Percentiles rank a stretch among this genome's conserved stretches.
Evolutionary conservation across 2,888 invertebrate species (phyloP).

Genomic region (Drosophila borborema): DNA sequence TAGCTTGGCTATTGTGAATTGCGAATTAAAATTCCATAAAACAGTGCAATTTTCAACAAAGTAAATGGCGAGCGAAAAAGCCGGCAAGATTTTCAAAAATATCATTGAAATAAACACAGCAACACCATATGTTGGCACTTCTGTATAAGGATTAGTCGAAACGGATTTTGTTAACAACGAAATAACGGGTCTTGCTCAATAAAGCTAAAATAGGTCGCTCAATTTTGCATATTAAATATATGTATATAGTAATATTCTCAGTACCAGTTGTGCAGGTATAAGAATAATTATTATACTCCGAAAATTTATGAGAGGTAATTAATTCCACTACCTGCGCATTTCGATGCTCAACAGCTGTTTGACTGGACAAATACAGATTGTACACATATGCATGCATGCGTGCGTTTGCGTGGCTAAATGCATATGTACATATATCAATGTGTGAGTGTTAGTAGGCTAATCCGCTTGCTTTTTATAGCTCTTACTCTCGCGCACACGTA

Average conservation of each 20-base stretch:
- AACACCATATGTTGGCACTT: neutral
- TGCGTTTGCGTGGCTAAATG: neutral
- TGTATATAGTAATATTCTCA: neutral
- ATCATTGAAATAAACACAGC: neutral
- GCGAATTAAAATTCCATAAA: neutral
- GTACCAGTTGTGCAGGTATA: slow-evolving; percentile 10
- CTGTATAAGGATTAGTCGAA: neutral
- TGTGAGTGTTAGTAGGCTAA: neutral
- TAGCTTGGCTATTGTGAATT: slow-evolving; percentile 2
- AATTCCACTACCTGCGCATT: slow-evolving; percentile 21
- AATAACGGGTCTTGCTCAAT: neutral
- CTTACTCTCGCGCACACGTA: slow-evolving; percentile 13
- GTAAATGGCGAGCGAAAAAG: neutral
- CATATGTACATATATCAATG: neutral
- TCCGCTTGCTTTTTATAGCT: slow-evolving; percentile 7
- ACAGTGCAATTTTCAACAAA: neutral
- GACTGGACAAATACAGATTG: slow-evolving; percentile 33
- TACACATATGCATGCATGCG: neutral
- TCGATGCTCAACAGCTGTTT: slow-evolving; percentile 37
- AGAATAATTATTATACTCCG: neutral
- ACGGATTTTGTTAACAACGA: neutral
- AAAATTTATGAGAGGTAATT: slow-evolving; percentile 15
- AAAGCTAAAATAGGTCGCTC: neutral
- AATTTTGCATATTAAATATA: neutral
- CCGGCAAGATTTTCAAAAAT: slow-evolving; percentile 5